Conservation (phyloP, 2,888 invertebrate genomes). For the Phrixothrix hirtus region DNA sequence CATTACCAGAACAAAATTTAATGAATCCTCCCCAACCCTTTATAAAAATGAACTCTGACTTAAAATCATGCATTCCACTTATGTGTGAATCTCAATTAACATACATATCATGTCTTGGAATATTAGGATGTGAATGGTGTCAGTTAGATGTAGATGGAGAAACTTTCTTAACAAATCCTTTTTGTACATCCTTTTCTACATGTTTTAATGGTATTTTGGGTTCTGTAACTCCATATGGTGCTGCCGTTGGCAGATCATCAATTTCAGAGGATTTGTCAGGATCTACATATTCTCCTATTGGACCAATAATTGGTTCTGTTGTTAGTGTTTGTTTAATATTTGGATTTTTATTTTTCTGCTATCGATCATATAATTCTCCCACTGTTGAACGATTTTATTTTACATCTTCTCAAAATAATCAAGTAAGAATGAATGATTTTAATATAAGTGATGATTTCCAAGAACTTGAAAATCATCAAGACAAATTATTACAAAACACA, state of each 20-base stretch:
- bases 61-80: conserved; percentile 68
- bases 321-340: conserved; percentile 79
- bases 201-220: conserved; percentile 89
- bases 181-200: conserved; percentile 77
- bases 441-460: conserved; percentile 71
- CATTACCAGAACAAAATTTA: conserved; percentile 41
- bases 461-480: conserved; percentile 66
- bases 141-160: conserved; percentile 76
- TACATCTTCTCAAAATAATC: conserved; percentile 60
- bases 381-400: conserved; percentile 58
- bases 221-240: conserved; percentile 80
- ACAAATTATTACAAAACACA: conserved; percentile 66
- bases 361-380: conserved; percentile 66
- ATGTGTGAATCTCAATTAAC: conserved; percentile 69
- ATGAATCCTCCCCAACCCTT: conserved; percentile 25
- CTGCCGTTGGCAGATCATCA: conserved; percentile 62
- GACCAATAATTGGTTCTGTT: conserved; percentile 85
- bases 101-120: conserved; percentile 67
- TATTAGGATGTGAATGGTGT: conserved; percentile 93
- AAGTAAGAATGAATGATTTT: conserved; percentile 73
- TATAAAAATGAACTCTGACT: conserved; percentile 32
- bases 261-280: conserved; percentile 51
- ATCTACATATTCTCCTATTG: conserved; percentile 73
- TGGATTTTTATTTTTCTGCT: conserved; percentile 83
- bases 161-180: conserved; percentile 68